These are phyloP conservation scores for Morphnarchus princeps DNA, from an alignment of 2,113 vertebrate species.

Conservation along the genomic window DNA sequence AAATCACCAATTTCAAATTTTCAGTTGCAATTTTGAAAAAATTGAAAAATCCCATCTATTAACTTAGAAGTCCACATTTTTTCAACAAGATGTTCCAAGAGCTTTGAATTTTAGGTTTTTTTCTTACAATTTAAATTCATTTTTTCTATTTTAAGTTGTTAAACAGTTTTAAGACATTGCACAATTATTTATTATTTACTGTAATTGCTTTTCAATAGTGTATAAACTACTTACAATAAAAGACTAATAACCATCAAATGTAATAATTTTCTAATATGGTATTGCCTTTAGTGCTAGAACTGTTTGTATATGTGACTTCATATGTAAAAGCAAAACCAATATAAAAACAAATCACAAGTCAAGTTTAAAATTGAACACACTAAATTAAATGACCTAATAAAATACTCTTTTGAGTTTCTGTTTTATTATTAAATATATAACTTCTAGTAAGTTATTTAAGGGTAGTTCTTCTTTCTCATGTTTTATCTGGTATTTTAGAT, in stretches of 20 bases:
- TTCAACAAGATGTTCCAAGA: not conserved
- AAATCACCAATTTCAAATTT: not conserved
- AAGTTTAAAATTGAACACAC: constrained; percentile 1
- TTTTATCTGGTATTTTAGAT: not conserved
- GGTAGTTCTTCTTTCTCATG: not conserved
- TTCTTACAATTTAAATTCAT: not conserved
- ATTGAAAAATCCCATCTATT: not conserved
- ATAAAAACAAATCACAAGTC: constrained; percentile 20
- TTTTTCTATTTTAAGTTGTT: not conserved
- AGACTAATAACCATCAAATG: not conserved
- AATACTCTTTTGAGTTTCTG: constrained; percentile 1
- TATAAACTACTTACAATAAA: constrained; percentile 31
- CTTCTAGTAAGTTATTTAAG: not conserved
- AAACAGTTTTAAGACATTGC: not conserved
- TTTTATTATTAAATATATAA: not conserved
- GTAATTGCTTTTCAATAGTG: constrained; percentile 29
- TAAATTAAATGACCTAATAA: constrained; percentile 19
- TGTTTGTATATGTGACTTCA: constrained; percentile 21
- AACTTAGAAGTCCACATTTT: not conserved
- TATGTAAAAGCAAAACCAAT: constrained; percentile 21
- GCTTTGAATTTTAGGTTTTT: not conserved
- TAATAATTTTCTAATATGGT: constrained; percentile 19
- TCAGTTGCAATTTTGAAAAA: not conserved
- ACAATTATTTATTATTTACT: constrained; percentile 23
- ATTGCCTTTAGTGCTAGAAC: constrained; percentile 2